Percentiles rank a stretch among this genome's conserved stretches.
Evolutionary conservation across 2,888 invertebrate genomes (phyloP).

Genomic region (Eristalinus aeneus): DNA sequence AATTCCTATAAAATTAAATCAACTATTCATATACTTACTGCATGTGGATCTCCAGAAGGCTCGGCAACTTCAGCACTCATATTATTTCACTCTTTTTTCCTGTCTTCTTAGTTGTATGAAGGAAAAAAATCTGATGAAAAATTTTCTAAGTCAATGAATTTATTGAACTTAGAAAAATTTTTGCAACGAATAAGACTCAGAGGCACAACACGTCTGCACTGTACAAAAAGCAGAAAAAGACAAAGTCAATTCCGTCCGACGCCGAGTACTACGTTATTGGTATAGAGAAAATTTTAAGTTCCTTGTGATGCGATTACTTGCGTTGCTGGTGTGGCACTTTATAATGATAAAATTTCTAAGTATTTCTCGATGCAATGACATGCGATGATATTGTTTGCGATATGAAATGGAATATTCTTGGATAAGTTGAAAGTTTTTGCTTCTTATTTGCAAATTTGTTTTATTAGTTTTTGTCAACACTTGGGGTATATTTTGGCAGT

Average conservation of each 20-base stretch:
- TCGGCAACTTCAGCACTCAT: constrained; percentile 62
- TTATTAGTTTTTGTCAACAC: not conserved
- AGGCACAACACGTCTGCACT: constrained; percentile 72
- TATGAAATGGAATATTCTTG: constrained; percentile 3
- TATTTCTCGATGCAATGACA: constrained; percentile 27
- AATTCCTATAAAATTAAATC: constrained; percentile 26
- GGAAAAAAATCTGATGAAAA: constrained; percentile 53
- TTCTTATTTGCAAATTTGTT: not conserved
- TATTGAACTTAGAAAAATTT: constrained; percentile 75
- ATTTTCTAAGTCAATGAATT: constrained; percentile 73
- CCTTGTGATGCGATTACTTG: constrained; percentile 71
- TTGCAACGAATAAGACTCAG: constrained; percentile 51
- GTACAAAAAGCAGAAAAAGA: constrained; percentile 74
- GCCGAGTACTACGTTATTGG: constrained; percentile 59
- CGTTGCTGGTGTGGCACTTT: constrained; percentile 69
- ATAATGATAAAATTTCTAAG: constrained; percentile 59
- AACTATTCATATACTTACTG: constrained; percentile 62
- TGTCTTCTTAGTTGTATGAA: constrained; percentile 6
- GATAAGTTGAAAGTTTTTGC: not conserved
- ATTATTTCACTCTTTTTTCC: constrained; percentile 29
- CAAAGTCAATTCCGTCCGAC: constrained; percentile 73
- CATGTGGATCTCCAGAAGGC: constrained; percentile 39
- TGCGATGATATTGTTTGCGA: constrained; percentile 33
- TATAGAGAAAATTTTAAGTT: constrained; percentile 72
- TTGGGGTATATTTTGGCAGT: constrained; percentile 9